Evolutionary conservation across 2,888 invertebrate genomes (phyloP), one percentile per base, ranked within the genome.

Genomic region (Eristalis pertinax): DNA sequence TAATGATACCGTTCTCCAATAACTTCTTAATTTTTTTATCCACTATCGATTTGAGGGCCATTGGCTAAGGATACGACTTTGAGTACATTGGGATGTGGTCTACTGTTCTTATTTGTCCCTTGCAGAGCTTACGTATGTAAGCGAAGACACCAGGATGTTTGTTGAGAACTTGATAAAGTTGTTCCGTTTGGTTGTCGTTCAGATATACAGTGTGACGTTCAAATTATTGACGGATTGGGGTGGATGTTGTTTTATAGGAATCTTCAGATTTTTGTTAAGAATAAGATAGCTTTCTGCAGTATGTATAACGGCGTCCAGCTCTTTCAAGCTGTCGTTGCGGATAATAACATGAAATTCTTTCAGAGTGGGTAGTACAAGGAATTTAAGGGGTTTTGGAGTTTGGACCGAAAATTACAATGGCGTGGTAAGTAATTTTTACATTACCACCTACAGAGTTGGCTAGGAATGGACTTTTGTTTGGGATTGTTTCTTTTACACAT

Each of bases 1-100:
- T 26, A 3, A 26, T 26, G 26, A 26, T 26, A 26, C 26, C 26
- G 26, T 26, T 2, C 26, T 26, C 26, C 26, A 26, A 26, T 26
- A 26, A 26, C 26, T 26, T 26, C 26, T 26, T 26, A 26, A 73
- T 38, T 69, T 84, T 58, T n/a, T 50, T 19, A 50, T 62, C 41
- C 7, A 72, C 62, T 63, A 62, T 62, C n/a, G 77, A 29, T 81
- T 90, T 89, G 77, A 91, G 90, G n/a, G 90, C 83, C 32, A 91
- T 89, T 0, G 92, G 91, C 72, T 90, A 91, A 29, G 91, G 72
- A 76, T 92, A 92, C 2, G 89, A 88, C 89, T 91, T 91, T 0
- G 90, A 80, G 70, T 89, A 89, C 13, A 91, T 87, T 7, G 91
- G 92, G 11, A 76, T 70, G 24, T 89, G 81, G 22, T 88, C 83